Conservation (phyloP, 2,113 vertebrate species). For the Pavo muticus region DNA sequence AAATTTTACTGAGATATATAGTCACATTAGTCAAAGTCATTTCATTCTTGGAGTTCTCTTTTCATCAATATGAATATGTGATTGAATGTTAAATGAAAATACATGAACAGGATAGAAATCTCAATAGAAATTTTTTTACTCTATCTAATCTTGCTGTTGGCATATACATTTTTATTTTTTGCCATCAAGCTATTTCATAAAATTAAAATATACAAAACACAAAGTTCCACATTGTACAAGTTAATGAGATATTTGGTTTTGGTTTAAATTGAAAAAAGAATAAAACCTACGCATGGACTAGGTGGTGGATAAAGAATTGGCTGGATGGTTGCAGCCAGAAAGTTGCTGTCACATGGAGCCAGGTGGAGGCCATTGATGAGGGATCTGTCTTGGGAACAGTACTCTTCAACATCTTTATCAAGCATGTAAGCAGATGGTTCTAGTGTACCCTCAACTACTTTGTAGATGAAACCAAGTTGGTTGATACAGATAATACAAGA, state of each 20-base stretch:
- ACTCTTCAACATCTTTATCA: no score
- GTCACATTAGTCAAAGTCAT: conserved; percentile 57
- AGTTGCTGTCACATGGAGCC: no score
- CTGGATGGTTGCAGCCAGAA: no score
- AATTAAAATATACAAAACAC: not conserved
- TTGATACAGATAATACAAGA: no score
- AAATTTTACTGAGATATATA: conserved; percentile 42
- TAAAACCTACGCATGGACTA: not conserved
- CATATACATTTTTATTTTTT: not conserved
- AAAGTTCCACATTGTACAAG: fast-evolving
- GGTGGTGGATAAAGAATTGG: no score
- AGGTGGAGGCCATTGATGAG: no score
- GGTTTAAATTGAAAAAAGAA: not conserved
- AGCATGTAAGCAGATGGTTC: no score
- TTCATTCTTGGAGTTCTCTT: not conserved
- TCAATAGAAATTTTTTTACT: not conserved
- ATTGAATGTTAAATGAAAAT: not conserved
- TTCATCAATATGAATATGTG: not conserved
- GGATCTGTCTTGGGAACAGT: no score
- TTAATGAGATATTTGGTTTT: not conserved
- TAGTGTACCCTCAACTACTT: no score
- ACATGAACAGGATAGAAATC: not conserved
- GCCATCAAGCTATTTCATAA: not conserved
- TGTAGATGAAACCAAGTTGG: no score
- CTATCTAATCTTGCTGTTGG: not conserved